Conservation (phyloP, 2,797 vertebrate genomes). For the Hippopotamyrus pictus region DNA sequence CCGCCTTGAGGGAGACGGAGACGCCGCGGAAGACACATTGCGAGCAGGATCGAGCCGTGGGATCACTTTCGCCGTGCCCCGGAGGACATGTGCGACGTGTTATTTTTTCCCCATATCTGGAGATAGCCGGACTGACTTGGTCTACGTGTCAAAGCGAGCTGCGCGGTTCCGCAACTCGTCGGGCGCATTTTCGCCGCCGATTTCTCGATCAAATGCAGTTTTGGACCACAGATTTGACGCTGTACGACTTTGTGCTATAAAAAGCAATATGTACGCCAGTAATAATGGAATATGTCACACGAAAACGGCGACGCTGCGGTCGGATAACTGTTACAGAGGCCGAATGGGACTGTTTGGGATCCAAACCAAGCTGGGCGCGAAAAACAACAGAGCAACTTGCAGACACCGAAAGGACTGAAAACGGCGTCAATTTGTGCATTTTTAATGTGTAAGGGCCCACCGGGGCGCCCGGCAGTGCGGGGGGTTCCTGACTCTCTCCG, state of each 20-base stretch:
- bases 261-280: background rate
- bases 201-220: background rate
- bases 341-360: background rate
- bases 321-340: background rate
- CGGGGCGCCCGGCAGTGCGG: background rate
- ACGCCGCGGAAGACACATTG: background rate
- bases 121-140: background rate
- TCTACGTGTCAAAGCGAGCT: background rate
- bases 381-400: background rate
- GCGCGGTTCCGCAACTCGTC: background rate
- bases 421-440: background rate
- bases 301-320: background rate
- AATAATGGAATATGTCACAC: background rate
- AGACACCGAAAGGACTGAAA: background rate
- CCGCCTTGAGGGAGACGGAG: background rate
- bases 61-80: background rate
- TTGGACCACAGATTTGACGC: background rate
- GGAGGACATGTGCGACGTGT: background rate
- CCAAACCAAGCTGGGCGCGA: background rate
- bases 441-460: background rate
- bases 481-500: background rate
- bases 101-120: background rate
- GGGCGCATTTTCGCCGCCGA: background rate
- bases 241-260: background rate
- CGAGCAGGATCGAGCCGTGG: background rate